Evolutionary conservation across 2,797 vertebrate genomes (phyloP).

Genomic region (Cyprinodon diabolis): DNA sequence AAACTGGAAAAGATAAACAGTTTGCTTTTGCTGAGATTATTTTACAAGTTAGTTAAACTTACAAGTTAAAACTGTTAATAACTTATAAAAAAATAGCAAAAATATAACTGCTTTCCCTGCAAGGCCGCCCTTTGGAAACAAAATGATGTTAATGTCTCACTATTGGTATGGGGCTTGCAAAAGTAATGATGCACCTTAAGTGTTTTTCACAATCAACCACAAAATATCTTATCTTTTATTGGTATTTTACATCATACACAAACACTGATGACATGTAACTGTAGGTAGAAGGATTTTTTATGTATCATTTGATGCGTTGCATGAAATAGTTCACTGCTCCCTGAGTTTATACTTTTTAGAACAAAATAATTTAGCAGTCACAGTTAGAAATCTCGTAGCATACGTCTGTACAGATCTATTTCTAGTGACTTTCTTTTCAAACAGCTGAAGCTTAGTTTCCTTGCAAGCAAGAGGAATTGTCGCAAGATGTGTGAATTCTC

Average conservation of each 20-base stretch:
- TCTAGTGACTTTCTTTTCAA: neutral
- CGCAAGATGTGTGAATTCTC: too few species aligned
- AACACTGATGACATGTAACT: neutral
- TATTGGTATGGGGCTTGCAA: slow-evolving; percentile 17
- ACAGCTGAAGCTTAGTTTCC: too few species aligned
- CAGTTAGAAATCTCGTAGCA: neutral
- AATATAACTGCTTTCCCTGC: neutral
- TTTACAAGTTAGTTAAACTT: too few species aligned
- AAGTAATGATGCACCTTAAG: neutral
- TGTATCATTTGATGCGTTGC: too few species aligned
- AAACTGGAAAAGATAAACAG: neutral
- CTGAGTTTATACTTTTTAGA: neutral
- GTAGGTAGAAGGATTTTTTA: neutral
- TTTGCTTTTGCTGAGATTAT: too few species aligned
- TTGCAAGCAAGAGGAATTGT: too few species aligned
- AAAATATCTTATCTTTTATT: neutral
- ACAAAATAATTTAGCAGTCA: neutral
- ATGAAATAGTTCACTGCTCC: neutral
- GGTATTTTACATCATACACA: neutral
- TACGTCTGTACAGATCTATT: neutral
- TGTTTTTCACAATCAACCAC: neutral
- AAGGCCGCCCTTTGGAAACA: slow-evolving; percentile 1
- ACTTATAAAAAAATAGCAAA: neutral
- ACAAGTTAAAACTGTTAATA: neutral
- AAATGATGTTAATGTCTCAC: slow-evolving; percentile 6